These are phyloP conservation scores for Halcyon smyrnensis DNA, from an alignment of 2,797 vertebrate species.

Conservation along the genomic window DNA sequence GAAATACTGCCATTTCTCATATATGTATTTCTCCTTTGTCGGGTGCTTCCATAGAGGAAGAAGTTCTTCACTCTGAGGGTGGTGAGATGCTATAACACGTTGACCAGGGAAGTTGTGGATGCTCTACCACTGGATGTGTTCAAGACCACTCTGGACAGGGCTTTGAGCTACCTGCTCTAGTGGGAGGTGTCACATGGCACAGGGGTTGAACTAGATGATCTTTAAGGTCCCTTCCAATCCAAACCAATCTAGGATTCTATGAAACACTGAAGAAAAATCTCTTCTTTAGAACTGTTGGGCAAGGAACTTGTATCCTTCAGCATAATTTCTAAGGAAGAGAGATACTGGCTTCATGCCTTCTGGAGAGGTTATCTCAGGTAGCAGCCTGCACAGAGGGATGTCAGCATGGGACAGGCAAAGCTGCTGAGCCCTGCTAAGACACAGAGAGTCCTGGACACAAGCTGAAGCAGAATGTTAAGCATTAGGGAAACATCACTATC, in stretches of 20 bases:
- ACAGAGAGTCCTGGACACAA: background rate
- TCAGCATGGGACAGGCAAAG: background rate
- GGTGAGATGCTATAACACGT: no score
- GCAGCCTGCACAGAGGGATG: background rate
- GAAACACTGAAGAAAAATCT: background rate
- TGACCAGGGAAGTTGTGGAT: no score
- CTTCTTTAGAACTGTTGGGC: background rate
- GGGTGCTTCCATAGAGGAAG: background rate
- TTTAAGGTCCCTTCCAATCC: no score
- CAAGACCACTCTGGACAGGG: no score
- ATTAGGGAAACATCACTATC: background rate
- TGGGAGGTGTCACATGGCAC: no score
- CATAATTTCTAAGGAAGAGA: background rate
- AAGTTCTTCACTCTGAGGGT: no score
- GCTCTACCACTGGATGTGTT: no score
- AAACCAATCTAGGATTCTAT: no score
- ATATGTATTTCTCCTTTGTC: background rate
- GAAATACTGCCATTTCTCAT: background rate
- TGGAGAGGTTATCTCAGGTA: slow-evolving; percentile 11
- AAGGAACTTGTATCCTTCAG: background rate
- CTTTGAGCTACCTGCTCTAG: no score
- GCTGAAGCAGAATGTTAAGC: background rate
- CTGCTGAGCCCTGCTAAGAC: background rate
- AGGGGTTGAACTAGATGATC: no score
- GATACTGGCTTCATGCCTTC: background rate